These are phyloP conservation scores for Leptura quadrifasciata DNA, from an alignment of 2,888 invertebrate genomes.

Conservation along the genomic window DNA sequence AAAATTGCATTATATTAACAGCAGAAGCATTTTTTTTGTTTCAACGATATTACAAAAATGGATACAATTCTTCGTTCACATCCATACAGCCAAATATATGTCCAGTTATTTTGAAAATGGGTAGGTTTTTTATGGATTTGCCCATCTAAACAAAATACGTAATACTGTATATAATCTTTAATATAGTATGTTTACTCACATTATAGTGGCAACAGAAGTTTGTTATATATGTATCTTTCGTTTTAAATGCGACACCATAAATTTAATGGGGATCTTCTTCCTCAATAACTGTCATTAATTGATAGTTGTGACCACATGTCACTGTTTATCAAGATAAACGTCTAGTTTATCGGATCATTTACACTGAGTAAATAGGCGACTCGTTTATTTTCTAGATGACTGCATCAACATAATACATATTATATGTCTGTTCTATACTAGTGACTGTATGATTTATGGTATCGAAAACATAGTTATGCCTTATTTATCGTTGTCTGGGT, in stretches of 20 bases:
- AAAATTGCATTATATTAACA: too few species aligned
- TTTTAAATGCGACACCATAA: constrained; percentile 10
- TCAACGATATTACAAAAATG: too few species aligned
- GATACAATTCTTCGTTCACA: too few species aligned
- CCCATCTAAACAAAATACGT: too few species aligned
- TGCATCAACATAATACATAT: constrained; percentile 35
- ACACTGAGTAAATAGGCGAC: constrained; percentile 16
- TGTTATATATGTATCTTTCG: background rate
- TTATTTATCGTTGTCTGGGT: background rate
- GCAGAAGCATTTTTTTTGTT: too few species aligned
- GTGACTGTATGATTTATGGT: constrained; percentile 25
- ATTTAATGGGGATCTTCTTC: constrained; percentile 31
- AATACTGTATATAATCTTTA: too few species aligned
- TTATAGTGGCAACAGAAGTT: background rate
- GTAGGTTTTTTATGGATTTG: too few species aligned
- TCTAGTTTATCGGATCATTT: constrained; percentile 36
- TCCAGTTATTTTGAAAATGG: too few species aligned
- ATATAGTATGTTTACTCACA: too few species aligned
- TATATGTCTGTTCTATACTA: constrained; percentile 14
- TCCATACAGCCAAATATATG: too few species aligned
- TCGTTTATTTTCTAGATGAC: constrained; percentile 23
- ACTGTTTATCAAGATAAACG: constrained; percentile 42
- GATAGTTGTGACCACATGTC: constrained; percentile 48
- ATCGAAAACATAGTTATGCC: background rate
- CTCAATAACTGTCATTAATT: constrained; percentile 42